Evolutionary conservation across 2,888 invertebrate genomes (phyloP).

Genomic region (Didymodactylos carnosus): DNA sequence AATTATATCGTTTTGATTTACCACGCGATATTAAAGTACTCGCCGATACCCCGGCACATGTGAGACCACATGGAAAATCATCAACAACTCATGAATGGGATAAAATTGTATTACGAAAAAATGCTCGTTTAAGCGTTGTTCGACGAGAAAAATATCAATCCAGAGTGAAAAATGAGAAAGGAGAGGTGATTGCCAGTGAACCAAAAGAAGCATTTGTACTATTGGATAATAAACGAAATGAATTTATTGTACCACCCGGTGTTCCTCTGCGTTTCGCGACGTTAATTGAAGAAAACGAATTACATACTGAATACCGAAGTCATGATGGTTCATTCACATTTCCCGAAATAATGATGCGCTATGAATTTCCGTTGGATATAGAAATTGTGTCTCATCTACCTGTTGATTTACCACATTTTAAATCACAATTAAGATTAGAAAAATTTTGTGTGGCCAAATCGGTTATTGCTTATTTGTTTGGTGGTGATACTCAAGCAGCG

Average conservation of each 20-base stretch:
- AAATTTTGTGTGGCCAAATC: slow-evolving; percentile 10
- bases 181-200: background rate
- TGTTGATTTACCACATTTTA: background rate
- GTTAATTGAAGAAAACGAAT: slow-evolving; percentile 6
- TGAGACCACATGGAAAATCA: background rate
- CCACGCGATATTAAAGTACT: slow-evolving; percentile 9
- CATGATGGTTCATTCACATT: slow-evolving; percentile 11
- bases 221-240: background rate
- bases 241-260: slow-evolving; percentile 11
- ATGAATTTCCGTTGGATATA: slow-evolving; percentile 13
- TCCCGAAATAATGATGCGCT: slow-evolving; percentile 10
- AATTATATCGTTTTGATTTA: slow-evolving; percentile 13
- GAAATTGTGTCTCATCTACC: slow-evolving; percentile 3
- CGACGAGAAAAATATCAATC: background rate
- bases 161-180: background rate
- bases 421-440: slow-evolving; percentile 5
- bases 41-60: slow-evolving; percentile 4
- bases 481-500: background rate
- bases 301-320: slow-evolving; percentile 4
- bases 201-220: background rate
- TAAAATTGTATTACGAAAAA: slow-evolving; percentile 3
- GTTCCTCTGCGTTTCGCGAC: slow-evolving; percentile 12
- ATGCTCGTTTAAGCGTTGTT: slow-evolving; percentile 1
- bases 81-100: slow-evolving; percentile 4
- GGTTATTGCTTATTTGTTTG: slow-evolving; percentile 1